Evolutionary conservation across 2,797 vertebrate species (phyloP), one percentile per base, ranked within the genome.

Genomic region (Ctenochaetus hawaiiensis): DNA sequence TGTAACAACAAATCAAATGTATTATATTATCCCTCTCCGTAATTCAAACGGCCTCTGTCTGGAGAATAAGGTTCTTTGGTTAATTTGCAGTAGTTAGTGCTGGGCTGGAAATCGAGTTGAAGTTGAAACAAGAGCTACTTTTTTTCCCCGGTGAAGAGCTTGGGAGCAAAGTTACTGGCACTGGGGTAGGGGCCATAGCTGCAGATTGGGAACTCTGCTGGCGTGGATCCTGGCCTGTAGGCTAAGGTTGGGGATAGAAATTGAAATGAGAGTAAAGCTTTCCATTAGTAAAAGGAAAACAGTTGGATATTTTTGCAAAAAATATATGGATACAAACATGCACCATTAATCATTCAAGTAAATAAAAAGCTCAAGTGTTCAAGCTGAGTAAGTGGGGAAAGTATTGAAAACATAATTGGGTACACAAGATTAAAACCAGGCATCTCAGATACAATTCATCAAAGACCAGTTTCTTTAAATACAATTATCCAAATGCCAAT

Each of bases 151-250:
- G 23, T 60, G 61, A 62, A 39, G 10, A 60, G 18, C 45, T 54
- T 22, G n/a, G 61, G 41, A 68, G 37, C 58, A 34, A 54, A 60
- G 63, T 70, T 49, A 56, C 12, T 14, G 45, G 16, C 41, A 37
- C 23, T 26, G 49, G 18, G 20, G 44, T 34, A 3, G 22, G 2
- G 26, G 53, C 41, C 48, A 48, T 17, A 11, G 64, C 71, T 37
- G 14, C 51, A 34, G 14, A 71, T 41, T 48, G 64, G 57, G 67
- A 41, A 57, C 49, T 56, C 14, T 41, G 59, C 34, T 34, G 41
- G 22, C 63, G 62, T 72, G 52, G 60, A 45, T 68, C 34, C 71
- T 75, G 75, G 62, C 57, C 52, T 54, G 64, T 22, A 48, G 56
- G 23, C 4, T 66, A 5, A 61, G 34, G 48, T 59, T 63, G 44